Conservation (phyloP, 2,888 invertebrate species). For the Nephrotoma guestfalica region DNA sequence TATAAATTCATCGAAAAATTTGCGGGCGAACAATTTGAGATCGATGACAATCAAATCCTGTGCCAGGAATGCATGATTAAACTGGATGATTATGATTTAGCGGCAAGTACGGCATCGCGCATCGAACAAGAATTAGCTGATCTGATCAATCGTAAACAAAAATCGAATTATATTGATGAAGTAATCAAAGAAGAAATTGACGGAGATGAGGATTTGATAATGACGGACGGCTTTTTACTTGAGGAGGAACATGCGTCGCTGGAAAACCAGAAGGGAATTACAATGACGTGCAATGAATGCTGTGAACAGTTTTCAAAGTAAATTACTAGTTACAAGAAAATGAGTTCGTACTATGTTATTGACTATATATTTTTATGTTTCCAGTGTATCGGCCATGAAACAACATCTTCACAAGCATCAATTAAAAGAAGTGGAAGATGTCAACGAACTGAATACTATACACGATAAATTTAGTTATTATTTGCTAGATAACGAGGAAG, state of each 20-base stretch:
- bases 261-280: background rate
- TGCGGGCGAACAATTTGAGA: background rate
- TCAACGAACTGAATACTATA: background rate
- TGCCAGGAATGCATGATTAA: constrained; percentile 11
- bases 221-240: background rate
- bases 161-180: background rate
- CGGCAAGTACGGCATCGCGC: constrained; percentile 7
- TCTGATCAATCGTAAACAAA: constrained; percentile 3
- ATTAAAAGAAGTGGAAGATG: background rate
- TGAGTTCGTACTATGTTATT: background rate
- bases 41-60: background rate
- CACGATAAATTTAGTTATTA: background rate
- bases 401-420: background rate
- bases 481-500: background rate
- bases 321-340: background rate
- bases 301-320: background rate
- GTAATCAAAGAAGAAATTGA: background rate
- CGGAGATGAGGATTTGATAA: background rate
- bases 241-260: background rate
- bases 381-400: background rate
- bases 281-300: constrained; percentile 3
- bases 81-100: constrained; percentile 14
- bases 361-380: background rate
- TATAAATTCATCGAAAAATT: constrained; percentile 11
- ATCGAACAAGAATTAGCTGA: constrained; percentile 11